phyloP scores from a whole-genome alignment of 2,888 invertebrate genomes.

The Odontomyia ornata region DNA sequence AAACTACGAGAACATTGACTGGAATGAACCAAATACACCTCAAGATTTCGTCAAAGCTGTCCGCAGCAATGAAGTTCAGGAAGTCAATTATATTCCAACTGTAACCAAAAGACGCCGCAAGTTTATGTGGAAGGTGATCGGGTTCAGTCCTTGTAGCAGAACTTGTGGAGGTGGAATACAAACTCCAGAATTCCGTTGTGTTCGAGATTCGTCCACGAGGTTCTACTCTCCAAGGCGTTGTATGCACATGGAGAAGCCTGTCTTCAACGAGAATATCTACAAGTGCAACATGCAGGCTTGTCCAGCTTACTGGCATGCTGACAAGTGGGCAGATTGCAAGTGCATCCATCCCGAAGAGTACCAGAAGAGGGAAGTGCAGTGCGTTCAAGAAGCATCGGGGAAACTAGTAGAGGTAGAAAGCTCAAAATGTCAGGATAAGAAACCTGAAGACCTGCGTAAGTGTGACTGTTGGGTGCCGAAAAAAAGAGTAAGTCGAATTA shows the following conservation, averaged over 20 bases:
- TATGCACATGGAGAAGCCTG: constrained; percentile 69
- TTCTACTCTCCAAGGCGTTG: constrained; percentile 75
- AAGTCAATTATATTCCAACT: constrained; percentile 55
- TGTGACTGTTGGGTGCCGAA: constrained; percentile 61
- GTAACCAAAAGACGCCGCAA: constrained; percentile 66
- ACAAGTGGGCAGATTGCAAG: constrained; percentile 81
- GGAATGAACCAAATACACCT: constrained; percentile 58
- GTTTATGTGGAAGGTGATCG: constrained; percentile 77
- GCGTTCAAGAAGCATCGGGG: constrained; percentile 65
- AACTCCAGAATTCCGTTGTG: constrained; percentile 66
- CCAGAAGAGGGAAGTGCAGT: constrained; percentile 76
- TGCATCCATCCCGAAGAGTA: constrained; percentile 73
- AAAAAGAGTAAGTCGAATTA: not conserved
- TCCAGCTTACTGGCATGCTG: constrained; percentile 79
- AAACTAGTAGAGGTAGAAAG: constrained; percentile 66
- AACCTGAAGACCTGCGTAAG: constrained; percentile 63
- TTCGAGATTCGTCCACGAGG: constrained; percentile 71
- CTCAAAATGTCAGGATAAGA: constrained; percentile 67
- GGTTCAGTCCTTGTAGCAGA: constrained; percentile 80
- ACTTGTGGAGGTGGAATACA: constrained; percentile 73
- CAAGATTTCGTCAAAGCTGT: constrained; percentile 55
- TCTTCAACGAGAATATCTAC: constrained; percentile 68
- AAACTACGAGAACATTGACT: constrained; percentile 45
- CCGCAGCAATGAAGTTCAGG: constrained; percentile 49
- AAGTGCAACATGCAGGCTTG: constrained; percentile 81